A percentile compares a stretch with the other conserved stretches of the same genome.
Evolutionary conservation across 2,888 invertebrate genomes (phyloP).

Genomic region (Lamproptera curius): DNA sequence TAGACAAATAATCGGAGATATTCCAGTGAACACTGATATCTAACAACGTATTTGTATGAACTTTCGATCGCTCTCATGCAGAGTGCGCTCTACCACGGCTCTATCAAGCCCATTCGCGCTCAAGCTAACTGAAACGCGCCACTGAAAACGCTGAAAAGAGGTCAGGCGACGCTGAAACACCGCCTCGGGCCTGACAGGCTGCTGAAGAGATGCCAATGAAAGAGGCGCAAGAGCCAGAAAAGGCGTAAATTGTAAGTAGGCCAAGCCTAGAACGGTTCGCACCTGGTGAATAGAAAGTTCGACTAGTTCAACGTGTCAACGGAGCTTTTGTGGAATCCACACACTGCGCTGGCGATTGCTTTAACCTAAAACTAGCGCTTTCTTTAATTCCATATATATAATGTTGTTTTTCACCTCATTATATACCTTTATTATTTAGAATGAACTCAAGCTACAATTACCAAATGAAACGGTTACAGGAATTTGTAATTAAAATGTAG

Average conservation of each 20-base stretch:
- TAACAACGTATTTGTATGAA: neutral
- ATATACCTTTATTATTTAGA: neutral
- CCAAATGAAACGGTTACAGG: no score
- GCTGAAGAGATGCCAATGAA: constrained; percentile 16
- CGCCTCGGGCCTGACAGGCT: constrained; percentile 14
- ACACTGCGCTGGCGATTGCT: neutral
- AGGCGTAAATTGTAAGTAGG: constrained; percentile 22
- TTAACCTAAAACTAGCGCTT: neutral
- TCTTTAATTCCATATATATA: neutral
- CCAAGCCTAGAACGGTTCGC: constrained; percentile 15
- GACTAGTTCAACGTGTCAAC: neutral
- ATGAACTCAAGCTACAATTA: neutral
- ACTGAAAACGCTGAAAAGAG: constrained; percentile 13
- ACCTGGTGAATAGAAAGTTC: neutral
- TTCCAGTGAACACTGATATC: no score
- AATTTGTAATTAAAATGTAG: no score
- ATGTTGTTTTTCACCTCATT: neutral
- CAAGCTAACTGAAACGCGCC: constrained; percentile 4
- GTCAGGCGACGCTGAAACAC: constrained; percentile 20
- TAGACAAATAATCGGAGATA: no score
- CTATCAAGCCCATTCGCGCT: neutral
- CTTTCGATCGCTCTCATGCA: neutral
- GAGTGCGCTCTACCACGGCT: neutral
- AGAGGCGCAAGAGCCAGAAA: constrained; percentile 16
- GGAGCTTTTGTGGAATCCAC: neutral